Percentiles rank a stretch among this genome's conserved stretches.
These are phyloP conservation scores for Cetoscarus ocellatus DNA, from an alignment of 2,797 vertebrate genomes.

Conservation along the genomic window DNA sequence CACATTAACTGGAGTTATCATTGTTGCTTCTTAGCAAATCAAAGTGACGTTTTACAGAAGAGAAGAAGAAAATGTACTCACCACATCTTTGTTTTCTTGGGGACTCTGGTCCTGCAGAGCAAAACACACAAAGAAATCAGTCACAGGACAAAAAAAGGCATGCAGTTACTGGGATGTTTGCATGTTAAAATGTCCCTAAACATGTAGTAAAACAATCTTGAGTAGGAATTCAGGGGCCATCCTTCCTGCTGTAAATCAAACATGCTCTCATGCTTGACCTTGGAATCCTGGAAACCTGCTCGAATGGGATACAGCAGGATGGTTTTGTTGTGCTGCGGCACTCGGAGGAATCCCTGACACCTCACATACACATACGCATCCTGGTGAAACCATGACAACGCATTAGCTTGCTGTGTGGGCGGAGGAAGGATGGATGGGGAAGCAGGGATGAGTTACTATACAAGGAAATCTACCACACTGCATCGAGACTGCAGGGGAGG, in stretches of 20 bases:
- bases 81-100: slow-evolving; percentile 79
- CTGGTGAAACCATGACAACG: slow-evolving; percentile 71
- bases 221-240: not conserved
- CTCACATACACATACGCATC: slow-evolving; percentile 60
- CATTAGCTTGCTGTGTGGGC: slow-evolving; percentile 54
- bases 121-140: slow-evolving; percentile 39
- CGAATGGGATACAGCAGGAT: not conserved
- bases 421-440: slow-evolving; percentile 11
- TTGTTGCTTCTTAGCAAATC: slow-evolving; percentile 7
- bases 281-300: slow-evolving; percentile 40
- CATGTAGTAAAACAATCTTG: not conserved
- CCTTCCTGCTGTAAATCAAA: slow-evolving; percentile 37
- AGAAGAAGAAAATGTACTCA: slow-evolving; percentile 61
- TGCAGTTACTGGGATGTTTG: not conserved
- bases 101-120: slow-evolving; percentile 74
- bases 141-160: not conserved
- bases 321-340: slow-evolving; percentile 3
- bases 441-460: slow-evolving; percentile 52
- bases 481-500: slow-evolving; percentile 62
- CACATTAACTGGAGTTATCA: slow-evolving; percentile 10
- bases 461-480: slow-evolving; percentile 51
- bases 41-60: slow-evolving; percentile 9
- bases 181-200: slow-evolving; percentile 2
- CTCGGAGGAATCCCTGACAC: slow-evolving; percentile 30
- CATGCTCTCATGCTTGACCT: slow-evolving; percentile 39